Evolutionary conservation across 1,140 invertebrate species (phyloP).

Genomic region (Conopomorpha cramerella): DNA sequence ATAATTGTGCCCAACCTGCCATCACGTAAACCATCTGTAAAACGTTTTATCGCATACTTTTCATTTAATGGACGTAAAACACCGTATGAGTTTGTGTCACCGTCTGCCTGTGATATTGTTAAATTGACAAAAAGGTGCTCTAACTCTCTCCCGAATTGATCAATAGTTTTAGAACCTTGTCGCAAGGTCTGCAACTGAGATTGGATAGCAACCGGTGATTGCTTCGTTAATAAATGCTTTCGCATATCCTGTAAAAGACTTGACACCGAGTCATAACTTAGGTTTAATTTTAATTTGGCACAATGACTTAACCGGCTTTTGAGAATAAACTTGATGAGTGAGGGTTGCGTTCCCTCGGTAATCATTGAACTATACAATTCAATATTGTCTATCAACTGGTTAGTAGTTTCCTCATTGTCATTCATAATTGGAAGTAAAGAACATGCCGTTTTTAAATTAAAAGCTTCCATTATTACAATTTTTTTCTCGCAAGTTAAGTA

Average conservation of each 20-base stretch:
- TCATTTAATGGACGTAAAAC: not conserved
- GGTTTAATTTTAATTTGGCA: not conserved
- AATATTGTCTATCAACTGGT: no score
- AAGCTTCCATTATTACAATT: no score
- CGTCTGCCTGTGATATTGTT: not conserved
- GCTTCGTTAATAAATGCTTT: not conserved
- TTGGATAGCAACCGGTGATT: not conserved
- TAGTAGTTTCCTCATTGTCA: no score
- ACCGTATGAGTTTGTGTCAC: not conserved
- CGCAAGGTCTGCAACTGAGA: not conserved
- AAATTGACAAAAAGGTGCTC: not conserved
- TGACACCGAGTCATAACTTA: not conserved
- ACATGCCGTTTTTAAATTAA: no score
- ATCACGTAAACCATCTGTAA: slow-evolving; percentile 1
- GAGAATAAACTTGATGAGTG: not conserved
- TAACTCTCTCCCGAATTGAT: not conserved
- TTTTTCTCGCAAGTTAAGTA: no score
- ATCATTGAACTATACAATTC: no score
- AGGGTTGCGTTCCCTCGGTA: no score
- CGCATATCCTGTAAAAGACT: not conserved
- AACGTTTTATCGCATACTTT: not conserved
- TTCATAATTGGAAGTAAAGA: no score
- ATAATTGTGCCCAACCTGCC: not conserved
- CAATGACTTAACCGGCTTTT: not conserved
- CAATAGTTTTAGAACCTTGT: not conserved